Conservation (phyloP, 2,113 vertebrate genomes). For the Strigops habroptila region DNA sequence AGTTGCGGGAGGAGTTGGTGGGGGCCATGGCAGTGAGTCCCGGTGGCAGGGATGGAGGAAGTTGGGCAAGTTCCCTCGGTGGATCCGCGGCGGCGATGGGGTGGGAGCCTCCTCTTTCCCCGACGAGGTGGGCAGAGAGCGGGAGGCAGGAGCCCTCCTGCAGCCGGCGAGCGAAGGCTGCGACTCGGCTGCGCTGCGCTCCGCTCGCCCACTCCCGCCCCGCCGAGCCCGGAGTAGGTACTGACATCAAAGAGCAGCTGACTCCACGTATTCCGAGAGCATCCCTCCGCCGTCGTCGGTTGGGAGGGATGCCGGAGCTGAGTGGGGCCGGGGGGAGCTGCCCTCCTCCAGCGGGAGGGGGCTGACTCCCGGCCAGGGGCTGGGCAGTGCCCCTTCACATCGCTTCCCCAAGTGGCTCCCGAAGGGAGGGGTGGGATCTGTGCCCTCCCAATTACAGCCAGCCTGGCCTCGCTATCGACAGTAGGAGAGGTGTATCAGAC, state of each 20-base stretch:
- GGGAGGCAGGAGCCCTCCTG: background rate
- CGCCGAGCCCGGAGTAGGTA: background rate
- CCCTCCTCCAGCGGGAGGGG: background rate
- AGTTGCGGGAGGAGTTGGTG: slow-evolving; percentile 44
- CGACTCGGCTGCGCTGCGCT: background rate
- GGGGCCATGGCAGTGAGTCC: slow-evolving; percentile 5
- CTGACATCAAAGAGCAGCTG: slow-evolving; percentile 56
- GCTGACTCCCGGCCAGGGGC: background rate
- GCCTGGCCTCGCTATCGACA: background rate
- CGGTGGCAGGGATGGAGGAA: background rate
- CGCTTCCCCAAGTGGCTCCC: fast-evolving
- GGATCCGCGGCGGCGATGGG: background rate
- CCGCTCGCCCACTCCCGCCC: background rate
- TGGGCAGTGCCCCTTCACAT: background rate
- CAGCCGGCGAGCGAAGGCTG: background rate
- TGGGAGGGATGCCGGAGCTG: background rate
- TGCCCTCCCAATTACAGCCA: background rate
- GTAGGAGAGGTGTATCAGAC: background rate
- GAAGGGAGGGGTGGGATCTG: background rate
- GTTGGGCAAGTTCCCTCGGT: background rate
- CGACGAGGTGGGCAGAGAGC: background rate
- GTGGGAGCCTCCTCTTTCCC: fast-evolving
- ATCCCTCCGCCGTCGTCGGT: background rate
- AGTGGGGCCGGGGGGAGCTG: background rate
- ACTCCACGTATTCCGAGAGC: background rate